Evolutionary conservation across 1,140 invertebrate species (phyloP).

Genomic region (Stegodyphus mimosarum): DNA sequence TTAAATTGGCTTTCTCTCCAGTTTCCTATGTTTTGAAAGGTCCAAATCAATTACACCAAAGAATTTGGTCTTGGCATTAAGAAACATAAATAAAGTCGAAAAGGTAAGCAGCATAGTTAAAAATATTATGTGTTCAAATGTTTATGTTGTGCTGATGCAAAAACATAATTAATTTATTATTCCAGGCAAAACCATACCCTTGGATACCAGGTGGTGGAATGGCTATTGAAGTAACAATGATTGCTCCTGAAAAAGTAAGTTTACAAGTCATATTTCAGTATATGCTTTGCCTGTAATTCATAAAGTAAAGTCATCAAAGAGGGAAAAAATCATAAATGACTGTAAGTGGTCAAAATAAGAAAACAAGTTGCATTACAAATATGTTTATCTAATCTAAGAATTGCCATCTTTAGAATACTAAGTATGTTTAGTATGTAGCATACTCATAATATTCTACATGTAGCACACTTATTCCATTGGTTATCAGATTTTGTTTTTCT

Average conservation of each 20-base stretch:
- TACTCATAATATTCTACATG: too few relatives aligned
- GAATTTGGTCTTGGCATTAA: slow-evolving; percentile 69
- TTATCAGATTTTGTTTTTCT: too few relatives aligned
- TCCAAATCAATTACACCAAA: slow-evolving; percentile 68
- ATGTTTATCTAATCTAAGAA: too few relatives aligned
- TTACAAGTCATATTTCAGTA: neutral
- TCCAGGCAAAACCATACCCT: slow-evolving; percentile 68
- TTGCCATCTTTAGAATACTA: too few relatives aligned
- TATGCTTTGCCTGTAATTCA: neutral
- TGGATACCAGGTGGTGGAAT: slow-evolving; percentile 70
- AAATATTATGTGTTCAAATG: neutral
- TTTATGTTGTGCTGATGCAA: too few relatives aligned
- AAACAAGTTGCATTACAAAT: too few relatives aligned
- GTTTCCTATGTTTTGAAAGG: slow-evolving; percentile 71
- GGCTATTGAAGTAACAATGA: slow-evolving; percentile 68
- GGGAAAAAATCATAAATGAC: too few relatives aligned
- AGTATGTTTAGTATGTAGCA: too few relatives aligned
- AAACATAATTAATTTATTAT: neutral
- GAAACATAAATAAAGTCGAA: slow-evolving; percentile 67
- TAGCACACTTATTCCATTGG: too few relatives aligned
- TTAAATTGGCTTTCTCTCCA: slow-evolving; percentile 62
- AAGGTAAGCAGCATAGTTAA: slow-evolving; percentile 65
- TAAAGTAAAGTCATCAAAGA: too few relatives aligned
- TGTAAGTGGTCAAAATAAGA: too few relatives aligned
- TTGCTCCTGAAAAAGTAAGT: slow-evolving; percentile 66